Conservation (phyloP, 2,113 vertebrate species). For the Centrocercus urophasianus region DNA sequence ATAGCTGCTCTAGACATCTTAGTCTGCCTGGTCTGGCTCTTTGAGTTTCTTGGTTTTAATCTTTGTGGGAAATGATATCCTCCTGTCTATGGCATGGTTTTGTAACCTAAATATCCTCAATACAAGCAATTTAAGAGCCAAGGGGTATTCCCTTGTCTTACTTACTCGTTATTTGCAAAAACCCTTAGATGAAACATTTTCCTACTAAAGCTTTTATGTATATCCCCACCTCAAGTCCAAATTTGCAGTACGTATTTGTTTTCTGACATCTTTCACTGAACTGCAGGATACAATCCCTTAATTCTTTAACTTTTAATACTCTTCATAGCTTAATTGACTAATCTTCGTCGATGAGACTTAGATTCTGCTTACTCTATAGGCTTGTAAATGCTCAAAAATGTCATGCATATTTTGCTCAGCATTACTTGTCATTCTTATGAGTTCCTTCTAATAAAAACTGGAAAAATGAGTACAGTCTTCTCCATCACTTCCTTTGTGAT, state of each 20-base stretch:
- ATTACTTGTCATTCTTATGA: background rate
- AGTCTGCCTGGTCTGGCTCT: background rate
- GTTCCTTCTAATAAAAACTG: background rate
- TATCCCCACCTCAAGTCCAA: background rate
- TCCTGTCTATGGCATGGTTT: background rate
- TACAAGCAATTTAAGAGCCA: background rate
- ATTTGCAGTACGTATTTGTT: background rate
- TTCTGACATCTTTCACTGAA: background rate
- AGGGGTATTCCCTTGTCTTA: background rate
- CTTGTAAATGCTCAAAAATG: background rate
- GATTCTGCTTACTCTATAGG: background rate
- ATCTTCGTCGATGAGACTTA: background rate
- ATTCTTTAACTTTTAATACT: background rate
- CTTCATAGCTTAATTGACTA: background rate
- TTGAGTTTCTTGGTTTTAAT: background rate
- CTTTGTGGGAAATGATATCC: background rate
- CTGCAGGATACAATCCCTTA: background rate
- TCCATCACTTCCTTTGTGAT: background rate
- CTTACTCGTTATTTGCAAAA: background rate
- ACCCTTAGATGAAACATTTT: background rate
- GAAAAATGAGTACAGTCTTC: background rate
- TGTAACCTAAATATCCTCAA: background rate
- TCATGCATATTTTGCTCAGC: background rate
- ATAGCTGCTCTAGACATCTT: background rate
- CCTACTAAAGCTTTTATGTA: background rate